A percentile compares a stretch with the other conserved stretches of the same genome.
These are phyloP conservation scores for Chloromyia formosa DNA, from an alignment of 2,888 invertebrate genomes.

Conservation along the genomic window DNA sequence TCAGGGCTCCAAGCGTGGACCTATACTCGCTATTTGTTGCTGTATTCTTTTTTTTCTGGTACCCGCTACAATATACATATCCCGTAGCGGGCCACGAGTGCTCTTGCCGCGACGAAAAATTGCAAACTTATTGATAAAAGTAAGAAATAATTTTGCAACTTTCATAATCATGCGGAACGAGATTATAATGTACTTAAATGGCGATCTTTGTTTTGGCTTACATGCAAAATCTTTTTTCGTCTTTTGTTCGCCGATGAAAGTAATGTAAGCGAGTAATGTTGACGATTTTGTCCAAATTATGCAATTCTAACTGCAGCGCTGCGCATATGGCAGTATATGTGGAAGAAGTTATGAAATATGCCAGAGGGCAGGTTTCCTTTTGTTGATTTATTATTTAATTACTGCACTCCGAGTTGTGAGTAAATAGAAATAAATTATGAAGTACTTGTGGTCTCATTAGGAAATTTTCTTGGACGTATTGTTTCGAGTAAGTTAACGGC, in stretches of 20 bases:
- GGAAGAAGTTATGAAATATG: slow-evolving; percentile 38
- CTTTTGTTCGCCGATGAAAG: slow-evolving; percentile 36
- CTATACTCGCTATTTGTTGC: too few species aligned
- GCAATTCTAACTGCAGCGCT: slow-evolving; percentile 35
- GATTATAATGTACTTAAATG: slow-evolving; percentile 20
- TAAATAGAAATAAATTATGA: slow-evolving; percentile 30
- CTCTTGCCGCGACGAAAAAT: slow-evolving; percentile 17
- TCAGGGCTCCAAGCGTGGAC: too few species aligned
- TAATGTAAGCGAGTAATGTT: slow-evolving; percentile 1
- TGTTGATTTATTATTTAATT: slow-evolving; percentile 41
- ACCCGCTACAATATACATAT: too few species aligned
- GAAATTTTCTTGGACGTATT: slow-evolving; percentile 23
- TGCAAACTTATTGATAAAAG: slow-evolving; percentile 21
- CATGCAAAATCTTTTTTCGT: slow-evolving; percentile 32
- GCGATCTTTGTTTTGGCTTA: slow-evolving; percentile 2
- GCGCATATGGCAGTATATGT: slow-evolving; percentile 10
- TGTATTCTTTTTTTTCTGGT: too few species aligned
- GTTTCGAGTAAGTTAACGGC: not conserved
- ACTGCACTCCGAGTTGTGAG: slow-evolving; percentile 18
- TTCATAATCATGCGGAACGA: slow-evolving; percentile 43
- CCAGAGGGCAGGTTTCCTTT: slow-evolving; percentile 38
- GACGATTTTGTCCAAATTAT: slow-evolving; percentile 41
- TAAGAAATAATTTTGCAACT: slow-evolving; percentile 38
- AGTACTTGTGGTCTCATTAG: slow-evolving; percentile 31
- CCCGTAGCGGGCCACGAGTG: not conserved